Evolutionary conservation across 2,797 vertebrate species (phyloP), one percentile per base, ranked within the genome.

Genomic region (Helarctos malayanus): DNA sequence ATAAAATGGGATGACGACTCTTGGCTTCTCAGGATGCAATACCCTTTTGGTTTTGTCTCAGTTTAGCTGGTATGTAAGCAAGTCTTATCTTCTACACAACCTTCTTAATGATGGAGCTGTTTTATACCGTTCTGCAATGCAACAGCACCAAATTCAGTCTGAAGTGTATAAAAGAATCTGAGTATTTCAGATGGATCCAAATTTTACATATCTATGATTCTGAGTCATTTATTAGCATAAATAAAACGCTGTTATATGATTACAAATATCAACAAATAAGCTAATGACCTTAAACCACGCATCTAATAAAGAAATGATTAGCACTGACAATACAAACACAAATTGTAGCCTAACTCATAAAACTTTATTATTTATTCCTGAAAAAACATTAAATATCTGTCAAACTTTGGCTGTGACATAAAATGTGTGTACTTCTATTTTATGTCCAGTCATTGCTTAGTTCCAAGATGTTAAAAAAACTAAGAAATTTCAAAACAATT

Each of bases 221-320:
- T 68, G n/a, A 82, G 54, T 88, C 73, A 96, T 76, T 96, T 94
- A 87, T 83, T n/a, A 86, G n/a, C 56, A 82, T 63, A 80, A 81
- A 59, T 89, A 92, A 96, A 93, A 96, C 35, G 84, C 9, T 59
- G 13, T 86, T 56, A 45, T 52, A 7, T 86, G 75, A 86, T 38
- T 93, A 19, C 29, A 95, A 91, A 80, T 75, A 47, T 97, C 76
- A 96, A 68, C 78, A 97, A 91, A 84, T 84, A 94, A 95, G 14
- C 68, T 90, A 93, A 93, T 56, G 52, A 85, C 63, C 79, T 93
- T 83, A 93, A 93, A 27, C 35, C 73, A 86, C 35, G 57, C 35
- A 97, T 86, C 75, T 89, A 85, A 93, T 94, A 89, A 95, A 91
- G 54, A 90, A 68, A 95, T 84, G 73, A 84, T 89, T 80, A 98